Evolutionary conservation across 2,113 vertebrate species (phyloP).

Genomic region (Varanus salvator): DNA sequence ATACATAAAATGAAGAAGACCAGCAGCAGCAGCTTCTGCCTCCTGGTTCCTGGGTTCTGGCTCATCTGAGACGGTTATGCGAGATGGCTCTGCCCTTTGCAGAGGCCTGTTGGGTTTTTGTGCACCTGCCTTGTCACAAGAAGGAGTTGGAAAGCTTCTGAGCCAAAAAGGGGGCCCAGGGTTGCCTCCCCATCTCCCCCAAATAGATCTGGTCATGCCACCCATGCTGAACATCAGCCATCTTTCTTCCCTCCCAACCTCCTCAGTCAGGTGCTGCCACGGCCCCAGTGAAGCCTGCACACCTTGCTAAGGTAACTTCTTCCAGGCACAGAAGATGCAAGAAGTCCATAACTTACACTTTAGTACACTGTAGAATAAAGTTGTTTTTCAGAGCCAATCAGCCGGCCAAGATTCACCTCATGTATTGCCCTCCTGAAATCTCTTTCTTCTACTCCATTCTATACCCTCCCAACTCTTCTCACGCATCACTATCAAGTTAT

Average conservation of each 20-base stretch:
- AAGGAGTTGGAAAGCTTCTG: too few species aligned
- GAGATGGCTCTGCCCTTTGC: too few species aligned
- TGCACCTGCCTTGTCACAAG: too few species aligned
- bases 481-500: not conserved
- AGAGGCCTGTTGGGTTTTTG: too few species aligned
- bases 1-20: too few species aligned
- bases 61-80: too few species aligned
- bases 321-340: not conserved
- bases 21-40: too few species aligned
- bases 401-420: conserved; percentile 24
- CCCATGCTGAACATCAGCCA: not conserved
- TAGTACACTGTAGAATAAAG: not conserved
- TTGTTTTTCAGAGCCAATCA: not conserved
- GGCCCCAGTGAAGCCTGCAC: not conserved
- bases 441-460: not conserved
- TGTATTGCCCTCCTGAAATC: conserved; percentile 39
- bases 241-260: not conserved
- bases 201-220: not conserved
- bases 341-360: not conserved
- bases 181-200: too few species aligned
- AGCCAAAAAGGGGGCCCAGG: too few species aligned
- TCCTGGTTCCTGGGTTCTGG: too few species aligned
- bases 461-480: not conserved
- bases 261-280: too few species aligned
- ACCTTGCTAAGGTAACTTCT: not conserved